These are phyloP conservation scores for Amorpha juglandis DNA, from an alignment of 2,888 invertebrate species.

Conservation along the genomic window DNA sequence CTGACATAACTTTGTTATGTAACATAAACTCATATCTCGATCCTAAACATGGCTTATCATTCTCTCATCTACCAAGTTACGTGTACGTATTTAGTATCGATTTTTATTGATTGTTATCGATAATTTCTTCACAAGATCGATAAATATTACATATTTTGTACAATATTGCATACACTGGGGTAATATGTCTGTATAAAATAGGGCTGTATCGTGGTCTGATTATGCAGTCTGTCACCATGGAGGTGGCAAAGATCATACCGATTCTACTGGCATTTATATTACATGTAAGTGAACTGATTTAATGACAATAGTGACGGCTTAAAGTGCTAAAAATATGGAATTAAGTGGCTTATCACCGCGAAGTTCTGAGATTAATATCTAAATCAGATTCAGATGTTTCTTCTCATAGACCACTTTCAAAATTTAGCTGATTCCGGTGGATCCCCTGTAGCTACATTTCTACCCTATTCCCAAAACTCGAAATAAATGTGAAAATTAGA, in stretches of 20 bases:
- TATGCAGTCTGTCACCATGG: conserved; percentile 51
- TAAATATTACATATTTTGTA: conserved; percentile 41
- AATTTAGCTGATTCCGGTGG: too few relatives aligned
- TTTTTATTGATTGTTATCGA: conserved; percentile 24
- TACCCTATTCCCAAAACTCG: too few relatives aligned
- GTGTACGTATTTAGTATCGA: conserved; percentile 11
- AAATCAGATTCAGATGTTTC: too few relatives aligned
- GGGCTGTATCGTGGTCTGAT: conserved; percentile 30
- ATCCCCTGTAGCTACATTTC: too few relatives aligned
- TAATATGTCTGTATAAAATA: conserved; percentile 67
- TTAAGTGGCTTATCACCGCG: too few relatives aligned
- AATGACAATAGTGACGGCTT: too few relatives aligned
- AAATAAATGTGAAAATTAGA: too few relatives aligned
- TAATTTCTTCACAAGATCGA: conserved; percentile 39
- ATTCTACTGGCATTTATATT: conserved; percentile 55
- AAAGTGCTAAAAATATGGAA: too few relatives aligned
- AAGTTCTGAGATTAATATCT: too few relatives aligned
- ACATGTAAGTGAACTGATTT: conserved; percentile 55
- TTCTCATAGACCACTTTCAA: too few relatives aligned
- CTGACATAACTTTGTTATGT: conserved; percentile 30
- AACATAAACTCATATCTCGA: conserved; percentile 13
- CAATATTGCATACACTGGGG: conserved; percentile 51
- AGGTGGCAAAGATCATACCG: conserved; percentile 55
- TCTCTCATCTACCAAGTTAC: conserved; percentile 26
- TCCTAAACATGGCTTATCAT: conserved; percentile 27